phyloP scores from a whole-genome alignment of 2,113 vertebrate species.

The Urocynchramus pylzowi region DNA sequence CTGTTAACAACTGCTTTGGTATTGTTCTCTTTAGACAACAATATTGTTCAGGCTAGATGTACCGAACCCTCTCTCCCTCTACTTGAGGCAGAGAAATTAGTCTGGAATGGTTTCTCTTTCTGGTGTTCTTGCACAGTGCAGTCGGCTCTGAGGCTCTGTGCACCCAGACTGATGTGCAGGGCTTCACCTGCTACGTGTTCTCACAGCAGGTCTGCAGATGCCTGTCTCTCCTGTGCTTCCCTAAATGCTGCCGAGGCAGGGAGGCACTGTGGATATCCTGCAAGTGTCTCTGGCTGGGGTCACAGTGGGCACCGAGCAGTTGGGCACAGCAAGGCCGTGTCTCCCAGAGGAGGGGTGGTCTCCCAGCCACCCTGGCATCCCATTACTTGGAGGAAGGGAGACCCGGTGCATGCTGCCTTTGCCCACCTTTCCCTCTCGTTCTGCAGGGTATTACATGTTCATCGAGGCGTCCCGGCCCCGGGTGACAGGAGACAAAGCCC shows the following conservation, averaged over 20 bases:
- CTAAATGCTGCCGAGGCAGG: background rate
- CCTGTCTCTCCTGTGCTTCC: background rate
- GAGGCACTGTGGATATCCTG: background rate
- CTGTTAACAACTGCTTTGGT: slow-evolving; percentile 9
- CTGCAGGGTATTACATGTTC: slow-evolving; percentile 96
- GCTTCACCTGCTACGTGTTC: accelerated
- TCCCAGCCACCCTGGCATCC: background rate
- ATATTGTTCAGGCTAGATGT: background rate
- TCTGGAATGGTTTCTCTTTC: background rate
- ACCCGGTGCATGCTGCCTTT: background rate
- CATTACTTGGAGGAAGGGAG: background rate
- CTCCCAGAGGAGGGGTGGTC: background rate
- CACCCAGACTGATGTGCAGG: background rate
- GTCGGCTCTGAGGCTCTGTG: background rate
- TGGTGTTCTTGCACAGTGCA: background rate
- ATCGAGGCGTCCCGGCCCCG: slow-evolving; percentile 91
- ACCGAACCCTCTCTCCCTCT: background rate
- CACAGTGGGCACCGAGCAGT: background rate
- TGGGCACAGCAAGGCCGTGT: background rate
- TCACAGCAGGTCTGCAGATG: background rate
- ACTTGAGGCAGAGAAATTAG: background rate
- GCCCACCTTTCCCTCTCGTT: background rate
- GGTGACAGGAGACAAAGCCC: slow-evolving; percentile 85
- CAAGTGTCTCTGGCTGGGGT: background rate
- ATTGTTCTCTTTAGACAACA: slow-evolving; percentile 15